Conservation (phyloP, 2,113 vertebrate species). For the Polyodon spathula region DNA sequence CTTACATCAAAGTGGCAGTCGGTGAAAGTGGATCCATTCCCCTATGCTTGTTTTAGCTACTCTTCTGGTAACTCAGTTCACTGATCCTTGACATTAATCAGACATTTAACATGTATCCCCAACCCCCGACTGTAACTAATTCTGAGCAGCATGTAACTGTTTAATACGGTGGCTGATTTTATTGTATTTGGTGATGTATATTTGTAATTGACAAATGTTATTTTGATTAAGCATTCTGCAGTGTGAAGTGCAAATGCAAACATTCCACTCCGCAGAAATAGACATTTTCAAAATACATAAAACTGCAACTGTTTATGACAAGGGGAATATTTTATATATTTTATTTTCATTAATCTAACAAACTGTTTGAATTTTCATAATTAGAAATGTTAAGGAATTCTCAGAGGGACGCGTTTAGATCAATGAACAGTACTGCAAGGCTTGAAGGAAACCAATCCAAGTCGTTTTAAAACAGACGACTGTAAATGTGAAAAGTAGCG, state of each 20-base stretch:
- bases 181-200: conserved; percentile 9
- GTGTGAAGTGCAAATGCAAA: conserved; percentile 16
- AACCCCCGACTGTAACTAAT: conserved; percentile 36
- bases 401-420: background rate
- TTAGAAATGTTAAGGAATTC: conserved; percentile 8
- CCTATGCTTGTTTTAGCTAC: conserved; percentile 33
- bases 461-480: conserved; percentile 6
- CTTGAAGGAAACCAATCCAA: conserved; percentile 1
- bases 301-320: conserved; percentile 11
- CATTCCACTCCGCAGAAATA: conserved; percentile 7
- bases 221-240: conserved; percentile 17
- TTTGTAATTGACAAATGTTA: conserved; percentile 23
- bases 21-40: conserved; percentile 58
- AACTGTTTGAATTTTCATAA: conserved; percentile 7
- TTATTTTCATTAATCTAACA: background rate
- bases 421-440: too few relatives aligned
- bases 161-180: conserved; percentile 18
- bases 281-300: conserved; percentile 19
- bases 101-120: conserved; percentile 22
- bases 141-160: conserved; percentile 35
- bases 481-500: conserved; percentile 9
- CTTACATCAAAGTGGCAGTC: conserved; percentile 79
- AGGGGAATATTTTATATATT: conserved; percentile 7
- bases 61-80: conserved; percentile 30
- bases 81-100: conserved; percentile 46